Percentiles rank a stretch among this genome's conserved stretches.
phyloP scores from a whole-genome alignment of 2,888 invertebrate species.

The Amblyteles armatorius region DNA sequence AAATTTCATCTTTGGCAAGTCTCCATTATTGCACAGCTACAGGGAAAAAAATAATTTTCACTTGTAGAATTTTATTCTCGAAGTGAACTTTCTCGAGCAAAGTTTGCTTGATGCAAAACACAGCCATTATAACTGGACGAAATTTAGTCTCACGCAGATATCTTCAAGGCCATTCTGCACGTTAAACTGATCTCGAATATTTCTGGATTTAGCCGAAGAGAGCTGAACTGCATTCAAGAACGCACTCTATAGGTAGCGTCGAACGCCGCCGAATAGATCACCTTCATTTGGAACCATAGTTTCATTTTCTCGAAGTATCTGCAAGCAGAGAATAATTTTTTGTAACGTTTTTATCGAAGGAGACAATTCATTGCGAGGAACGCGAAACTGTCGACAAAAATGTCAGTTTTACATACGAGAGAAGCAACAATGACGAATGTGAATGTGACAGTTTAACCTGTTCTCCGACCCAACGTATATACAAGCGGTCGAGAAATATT shows the following conservation, averaged over 20 bases:
- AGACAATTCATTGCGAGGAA: neutral
- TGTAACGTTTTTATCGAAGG: neutral
- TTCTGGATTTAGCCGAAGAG: too few species aligned
- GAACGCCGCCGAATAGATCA: conserved; percentile 66
- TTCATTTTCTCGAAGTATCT: conserved; percentile 90
- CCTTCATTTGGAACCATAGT: conserved; percentile 89
- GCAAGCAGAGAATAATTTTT: conserved; percentile 51
- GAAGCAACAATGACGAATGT: neutral
- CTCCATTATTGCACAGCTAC: too few species aligned
- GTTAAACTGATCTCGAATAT: too few species aligned
- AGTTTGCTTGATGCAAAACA: too few species aligned
- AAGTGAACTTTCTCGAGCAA: too few species aligned
- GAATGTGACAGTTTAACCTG: conserved; percentile 29
- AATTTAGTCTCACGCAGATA: too few species aligned
- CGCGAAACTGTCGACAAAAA: neutral
- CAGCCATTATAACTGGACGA: too few species aligned
- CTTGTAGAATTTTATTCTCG: too few species aligned
- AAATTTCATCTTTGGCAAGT: too few species aligned
- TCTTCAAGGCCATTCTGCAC: too few species aligned
- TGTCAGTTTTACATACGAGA: neutral
- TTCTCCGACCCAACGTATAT: neutral
- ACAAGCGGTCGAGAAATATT: conserved; percentile 6
- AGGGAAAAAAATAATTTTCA: too few species aligned
- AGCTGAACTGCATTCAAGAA: too few species aligned
- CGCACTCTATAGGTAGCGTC: neutral